Conservation (phyloP, 2,888 invertebrate genomes). For the Linnaemya vulpina region DNA sequence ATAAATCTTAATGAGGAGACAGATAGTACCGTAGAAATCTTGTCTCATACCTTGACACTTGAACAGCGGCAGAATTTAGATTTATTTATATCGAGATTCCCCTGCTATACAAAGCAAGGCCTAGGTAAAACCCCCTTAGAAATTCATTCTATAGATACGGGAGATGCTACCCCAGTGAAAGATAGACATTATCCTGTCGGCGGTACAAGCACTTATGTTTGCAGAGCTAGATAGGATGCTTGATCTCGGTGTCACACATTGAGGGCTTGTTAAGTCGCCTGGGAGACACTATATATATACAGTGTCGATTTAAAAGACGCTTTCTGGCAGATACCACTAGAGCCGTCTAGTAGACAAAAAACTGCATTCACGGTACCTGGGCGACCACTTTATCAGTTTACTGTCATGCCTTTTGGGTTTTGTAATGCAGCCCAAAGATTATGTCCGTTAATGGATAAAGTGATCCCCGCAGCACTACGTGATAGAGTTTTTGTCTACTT, state of each 20-base stretch:
- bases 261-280: neutral
- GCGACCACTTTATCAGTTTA: constrained; percentile 30
- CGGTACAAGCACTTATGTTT: neutral
- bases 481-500: constrained; percentile 45
- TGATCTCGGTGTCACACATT: neutral
- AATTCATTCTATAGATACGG: too few relatives aligned
- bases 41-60: too few relatives aligned
- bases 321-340: constrained; percentile 21
- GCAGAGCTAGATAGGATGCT: neutral
- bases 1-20: too few relatives aligned
- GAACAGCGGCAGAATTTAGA: too few relatives aligned
- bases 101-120: too few relatives aligned
- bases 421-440: constrained; percentile 46
- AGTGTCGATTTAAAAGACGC: constrained; percentile 2
- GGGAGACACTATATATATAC: neutral
- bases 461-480: constrained; percentile 1
- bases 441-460: constrained; percentile 45
- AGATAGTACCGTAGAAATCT: too few relatives aligned
- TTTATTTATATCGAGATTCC: too few relatives aligned
- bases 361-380: constrained; percentile 3
- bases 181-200: too few relatives aligned
- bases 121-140: too few relatives aligned
- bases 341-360: constrained; percentile 16
- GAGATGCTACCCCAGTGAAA: neutral
- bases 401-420: constrained; percentile 44